Conservation (phyloP, 2,113 vertebrate species). For the Lamprologus ornatipinnis region DNA sequence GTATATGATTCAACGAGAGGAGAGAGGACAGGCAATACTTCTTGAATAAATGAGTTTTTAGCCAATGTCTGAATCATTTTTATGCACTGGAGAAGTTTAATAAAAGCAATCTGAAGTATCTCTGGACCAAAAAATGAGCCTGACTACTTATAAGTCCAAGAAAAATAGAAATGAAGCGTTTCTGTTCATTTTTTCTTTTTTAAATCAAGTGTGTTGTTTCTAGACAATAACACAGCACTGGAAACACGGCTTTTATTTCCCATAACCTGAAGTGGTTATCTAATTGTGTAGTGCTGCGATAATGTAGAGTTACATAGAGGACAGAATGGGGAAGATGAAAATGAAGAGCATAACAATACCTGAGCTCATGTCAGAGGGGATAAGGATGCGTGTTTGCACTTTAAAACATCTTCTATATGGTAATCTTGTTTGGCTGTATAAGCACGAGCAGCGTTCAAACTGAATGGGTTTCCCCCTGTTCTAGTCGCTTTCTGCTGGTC, state of each 20-base stretch:
- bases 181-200: neutral
- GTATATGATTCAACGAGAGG: neutral
- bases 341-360: slow-evolving; percentile 23
- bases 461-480: neutral
- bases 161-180: neutral
- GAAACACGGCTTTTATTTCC: neutral
- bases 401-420: slow-evolving; percentile 27
- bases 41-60: neutral
- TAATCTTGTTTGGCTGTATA: slow-evolving; percentile 31
- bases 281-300: neutral
- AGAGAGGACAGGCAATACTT: neutral
- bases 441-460: neutral
- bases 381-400: neutral
- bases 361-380: neutral
- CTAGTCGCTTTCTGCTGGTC: slow-evolving; percentile 17
- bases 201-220: neutral
- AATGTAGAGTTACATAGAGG: slow-evolving; percentile 8
- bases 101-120: neutral
- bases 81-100: neutral
- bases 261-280: slow-evolving; percentile 3
- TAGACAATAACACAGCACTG: neutral
- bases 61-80: neutral
- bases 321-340: slow-evolving; percentile 11
- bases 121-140: neutral
- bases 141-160: neutral